Percentiles rank a stretch among this genome's conserved stretches.
Evolutionary conservation across 1,140 invertebrate genomes (phyloP).

Genomic region (Homalodisca vitripennis): DNA sequence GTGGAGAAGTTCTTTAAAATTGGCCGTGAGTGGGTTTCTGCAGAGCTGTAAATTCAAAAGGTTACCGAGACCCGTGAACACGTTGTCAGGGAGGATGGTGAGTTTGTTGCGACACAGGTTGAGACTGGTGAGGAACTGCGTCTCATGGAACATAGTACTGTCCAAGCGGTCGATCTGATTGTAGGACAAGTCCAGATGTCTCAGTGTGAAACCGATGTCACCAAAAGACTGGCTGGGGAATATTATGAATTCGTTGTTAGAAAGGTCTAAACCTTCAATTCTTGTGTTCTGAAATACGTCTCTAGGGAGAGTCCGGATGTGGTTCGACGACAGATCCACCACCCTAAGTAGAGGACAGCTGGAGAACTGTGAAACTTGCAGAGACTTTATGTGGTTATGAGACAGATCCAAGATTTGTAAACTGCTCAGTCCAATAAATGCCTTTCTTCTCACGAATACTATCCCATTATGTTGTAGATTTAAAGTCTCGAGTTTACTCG

Average conservation of each 20-base stretch:
- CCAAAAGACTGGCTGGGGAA: constrained; percentile 69
- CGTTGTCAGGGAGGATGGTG: constrained; percentile 83
- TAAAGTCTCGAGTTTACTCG: constrained; percentile 68
- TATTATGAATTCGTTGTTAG: constrained; percentile 73
- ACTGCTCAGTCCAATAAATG: constrained; percentile 69
- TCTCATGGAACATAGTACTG: constrained; percentile 80
- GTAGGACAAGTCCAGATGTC: constrained; percentile 72
- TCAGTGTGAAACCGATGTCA: constrained; percentile 71
- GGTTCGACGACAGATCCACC: constrained; percentile 73
- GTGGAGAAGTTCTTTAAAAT: constrained; percentile 86
- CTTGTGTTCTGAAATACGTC: constrained; percentile 79
- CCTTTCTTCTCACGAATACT: constrained; percentile 65
- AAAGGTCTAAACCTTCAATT: constrained; percentile 76
- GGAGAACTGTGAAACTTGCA: constrained; percentile 81
- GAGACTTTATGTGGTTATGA: constrained; percentile 69
- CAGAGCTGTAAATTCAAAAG: constrained; percentile 77
- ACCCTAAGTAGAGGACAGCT: constrained; percentile 72
- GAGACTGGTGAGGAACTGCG: constrained; percentile 71
- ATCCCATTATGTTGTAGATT: constrained; percentile 74
- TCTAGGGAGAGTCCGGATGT: constrained; percentile 69
- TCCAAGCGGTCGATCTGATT: constrained; percentile 86
- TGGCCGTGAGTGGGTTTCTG: constrained; percentile 76
- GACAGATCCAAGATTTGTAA: constrained; percentile 79
- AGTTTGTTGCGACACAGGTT: constrained; percentile 79
- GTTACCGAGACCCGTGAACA: constrained; percentile 77